A percentile compares a stretch with the other conserved stretches of the same genome.
phyloP scores from a whole-genome alignment of 2,888 invertebrate genomes.

The Chrysina gloriosa region DNA sequence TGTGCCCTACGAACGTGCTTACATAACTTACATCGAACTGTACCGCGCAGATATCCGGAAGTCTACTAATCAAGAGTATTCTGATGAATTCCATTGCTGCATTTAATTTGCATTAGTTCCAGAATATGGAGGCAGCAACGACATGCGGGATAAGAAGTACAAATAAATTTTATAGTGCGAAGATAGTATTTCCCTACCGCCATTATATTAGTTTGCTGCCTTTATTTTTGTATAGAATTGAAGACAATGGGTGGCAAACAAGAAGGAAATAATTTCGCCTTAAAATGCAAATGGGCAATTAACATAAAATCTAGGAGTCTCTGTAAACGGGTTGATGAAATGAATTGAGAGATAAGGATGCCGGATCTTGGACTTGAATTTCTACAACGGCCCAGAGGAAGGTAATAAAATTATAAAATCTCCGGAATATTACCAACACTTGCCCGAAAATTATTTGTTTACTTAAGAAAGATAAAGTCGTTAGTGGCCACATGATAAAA shows the following conservation, averaged over 20 bases:
- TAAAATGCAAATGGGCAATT: slow-evolving; percentile 13
- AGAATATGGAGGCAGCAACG: too few species aligned
- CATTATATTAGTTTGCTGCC: neutral
- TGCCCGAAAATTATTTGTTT: neutral
- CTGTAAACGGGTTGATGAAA: neutral
- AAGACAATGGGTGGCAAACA: neutral
- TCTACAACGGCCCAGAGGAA: neutral
- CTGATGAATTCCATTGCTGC: neutral
- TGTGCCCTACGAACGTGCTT: neutral
- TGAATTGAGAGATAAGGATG: neutral
- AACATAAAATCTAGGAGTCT: neutral
- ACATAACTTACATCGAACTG: neutral
- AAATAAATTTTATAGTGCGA: too few species aligned
- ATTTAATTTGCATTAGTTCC: too few species aligned
- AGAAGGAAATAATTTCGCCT: neutral
- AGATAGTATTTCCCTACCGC: too few species aligned
- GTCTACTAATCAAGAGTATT: neutral
- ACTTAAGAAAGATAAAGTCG: neutral
- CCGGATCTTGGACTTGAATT: neutral
- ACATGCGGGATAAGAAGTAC: too few species aligned
- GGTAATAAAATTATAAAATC: slow-evolving; percentile 11
- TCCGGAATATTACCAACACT: neutral
- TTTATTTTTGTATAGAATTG: neutral
- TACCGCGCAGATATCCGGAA: neutral
- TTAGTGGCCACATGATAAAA: too few species aligned